Evolutionary conservation across 2,888 invertebrate species (phyloP).

Genomic region (Diadromus collaris): DNA sequence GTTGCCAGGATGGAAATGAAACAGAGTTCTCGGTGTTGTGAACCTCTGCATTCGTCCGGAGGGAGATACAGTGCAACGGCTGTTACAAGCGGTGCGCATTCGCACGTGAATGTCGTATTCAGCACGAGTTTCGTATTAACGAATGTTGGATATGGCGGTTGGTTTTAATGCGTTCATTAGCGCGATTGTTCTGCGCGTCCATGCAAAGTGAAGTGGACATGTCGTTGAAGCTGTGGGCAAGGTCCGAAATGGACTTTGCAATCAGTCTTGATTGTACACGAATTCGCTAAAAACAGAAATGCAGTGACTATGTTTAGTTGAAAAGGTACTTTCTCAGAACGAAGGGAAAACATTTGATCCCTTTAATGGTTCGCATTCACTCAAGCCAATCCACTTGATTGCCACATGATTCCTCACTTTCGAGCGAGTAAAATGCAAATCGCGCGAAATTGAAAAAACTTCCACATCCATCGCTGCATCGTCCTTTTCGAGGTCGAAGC

Average conservation of each 20-base stretch:
- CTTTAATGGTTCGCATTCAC: not conserved
- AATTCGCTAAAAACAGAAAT: not conserved
- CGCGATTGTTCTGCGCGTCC: not conserved
- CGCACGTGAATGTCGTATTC: not conserved
- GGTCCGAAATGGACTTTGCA: not conserved
- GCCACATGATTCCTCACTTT: too few relatives aligned
- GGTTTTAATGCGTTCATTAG: not conserved
- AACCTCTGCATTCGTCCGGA: not conserved
- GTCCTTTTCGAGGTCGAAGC: not conserved
- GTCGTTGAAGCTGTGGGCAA: not conserved
- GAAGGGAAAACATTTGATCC: not conserved
- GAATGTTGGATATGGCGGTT: not conserved
- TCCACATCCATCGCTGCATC: not conserved
- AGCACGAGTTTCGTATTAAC: not conserved
- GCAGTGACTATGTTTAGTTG: not conserved
- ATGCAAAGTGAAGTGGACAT: not conserved
- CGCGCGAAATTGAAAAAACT: not conserved
- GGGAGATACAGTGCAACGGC: not conserved
- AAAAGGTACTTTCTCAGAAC: not conserved
- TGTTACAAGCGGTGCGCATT: constrained; percentile 14
- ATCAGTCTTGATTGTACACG: not conserved
- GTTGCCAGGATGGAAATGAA: not conserved
- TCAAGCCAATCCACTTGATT: not conserved
- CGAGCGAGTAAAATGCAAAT: too few relatives aligned
- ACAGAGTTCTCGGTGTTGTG: not conserved